phyloP scores from a whole-genome alignment of 2,797 vertebrate genomes.

The Sebastes wilsoni region DNA sequence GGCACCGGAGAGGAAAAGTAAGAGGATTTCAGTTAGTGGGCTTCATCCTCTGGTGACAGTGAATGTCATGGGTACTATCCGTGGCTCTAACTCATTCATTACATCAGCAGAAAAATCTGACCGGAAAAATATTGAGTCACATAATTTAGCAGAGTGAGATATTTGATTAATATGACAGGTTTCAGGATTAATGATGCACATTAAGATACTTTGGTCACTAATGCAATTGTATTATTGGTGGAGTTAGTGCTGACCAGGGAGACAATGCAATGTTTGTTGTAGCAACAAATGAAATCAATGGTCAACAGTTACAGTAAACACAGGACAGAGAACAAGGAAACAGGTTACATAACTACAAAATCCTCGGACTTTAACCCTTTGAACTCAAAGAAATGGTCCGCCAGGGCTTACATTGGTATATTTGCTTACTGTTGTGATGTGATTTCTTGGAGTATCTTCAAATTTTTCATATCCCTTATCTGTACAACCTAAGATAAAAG shows the following conservation, averaged over 20 bases:
- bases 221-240: slow-evolving; percentile 30
- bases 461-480: no score
- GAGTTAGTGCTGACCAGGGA: slow-evolving; percentile 11
- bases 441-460: no score
- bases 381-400: neutral
- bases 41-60: no score
- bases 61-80: neutral
- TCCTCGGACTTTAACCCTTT: neutral
- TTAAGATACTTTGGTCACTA: slow-evolving; percentile 17
- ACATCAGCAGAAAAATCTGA: neutral
- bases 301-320: slow-evolving; percentile 4
- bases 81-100: neutral
- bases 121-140: neutral
- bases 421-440: no score
- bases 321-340: slow-evolving; percentile 5
- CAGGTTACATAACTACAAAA: neutral
- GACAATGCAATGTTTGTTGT: slow-evolving; percentile 28
- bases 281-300: slow-evolving; percentile 48
- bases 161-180: slow-evolving; percentile 40
- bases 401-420: no score
- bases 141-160: slow-evolving; percentile 7
- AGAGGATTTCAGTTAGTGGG: neutral
- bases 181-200: slow-evolving; percentile 38
- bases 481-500: no score
- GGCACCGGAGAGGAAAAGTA: no score